Evolutionary conservation across 2,797 vertebrate species (phyloP).

Genomic region (Mus spretus): DNA sequence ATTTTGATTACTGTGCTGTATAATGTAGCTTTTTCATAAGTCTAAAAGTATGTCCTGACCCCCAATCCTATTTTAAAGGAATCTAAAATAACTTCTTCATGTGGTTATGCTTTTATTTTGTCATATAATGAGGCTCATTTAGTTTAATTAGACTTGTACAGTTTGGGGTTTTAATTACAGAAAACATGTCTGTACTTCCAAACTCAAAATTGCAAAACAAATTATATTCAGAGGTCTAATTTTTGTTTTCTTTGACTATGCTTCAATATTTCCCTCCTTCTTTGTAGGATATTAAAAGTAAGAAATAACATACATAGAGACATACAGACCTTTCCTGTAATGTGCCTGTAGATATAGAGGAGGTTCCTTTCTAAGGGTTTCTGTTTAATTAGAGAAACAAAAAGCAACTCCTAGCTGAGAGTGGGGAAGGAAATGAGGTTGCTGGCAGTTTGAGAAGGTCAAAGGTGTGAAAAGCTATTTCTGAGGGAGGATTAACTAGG

Average conservation of each 20-base stretch:
- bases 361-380: constrained; percentile 60
- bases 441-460: constrained; percentile 26
- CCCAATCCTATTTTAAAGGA: constrained; percentile 25
- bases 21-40: neutral
- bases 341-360: neutral
- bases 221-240: constrained; percentile 33
- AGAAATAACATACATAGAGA: neutral
- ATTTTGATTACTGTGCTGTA: constrained; percentile 34
- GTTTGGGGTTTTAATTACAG: constrained; percentile 69
- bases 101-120: constrained; percentile 59
- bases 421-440: neutral
- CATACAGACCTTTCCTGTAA: neutral
- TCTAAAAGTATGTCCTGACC: constrained; percentile 48
- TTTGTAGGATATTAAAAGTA: neutral
- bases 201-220: constrained; percentile 59
- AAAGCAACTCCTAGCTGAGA: constrained; percentile 38
- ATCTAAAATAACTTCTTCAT: constrained; percentile 60
- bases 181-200: constrained; percentile 18
- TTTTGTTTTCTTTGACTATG: constrained; percentile 23
- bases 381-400: constrained; percentile 68
- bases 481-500: constrained; percentile 59
- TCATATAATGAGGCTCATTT: constrained; percentile 42
- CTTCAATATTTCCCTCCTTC: neutral
- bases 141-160: constrained; percentile 73
- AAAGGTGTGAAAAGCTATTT: constrained; percentile 61